Evolutionary conservation across 2,888 invertebrate genomes (phyloP).

Genomic region (Apotomis betuletana): DNA sequence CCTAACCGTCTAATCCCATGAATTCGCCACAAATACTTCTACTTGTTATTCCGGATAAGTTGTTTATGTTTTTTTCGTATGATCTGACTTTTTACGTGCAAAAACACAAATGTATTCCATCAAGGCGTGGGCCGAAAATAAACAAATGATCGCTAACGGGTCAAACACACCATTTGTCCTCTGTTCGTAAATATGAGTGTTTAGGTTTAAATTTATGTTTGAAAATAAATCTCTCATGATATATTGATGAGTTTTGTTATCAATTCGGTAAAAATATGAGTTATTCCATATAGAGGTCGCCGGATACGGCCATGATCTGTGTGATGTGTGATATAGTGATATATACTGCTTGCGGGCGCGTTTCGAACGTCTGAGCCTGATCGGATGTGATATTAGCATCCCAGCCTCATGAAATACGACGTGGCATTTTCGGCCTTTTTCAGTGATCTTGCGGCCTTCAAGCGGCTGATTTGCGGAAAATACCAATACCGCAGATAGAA

Average conservation of each 20-base stretch:
- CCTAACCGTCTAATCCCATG: constrained; percentile 15
- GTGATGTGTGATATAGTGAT: constrained; percentile 28
- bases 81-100: constrained; percentile 12
- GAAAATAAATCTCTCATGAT: constrained; percentile 6
- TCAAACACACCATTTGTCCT: constrained; percentile 20
- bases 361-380: constrained; percentile 28
- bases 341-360: constrained; percentile 13
- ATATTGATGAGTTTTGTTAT: constrained; percentile 28
- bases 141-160: constrained; percentile 24
- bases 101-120: constrained; percentile 17
- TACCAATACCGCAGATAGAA: neutral
- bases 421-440: constrained; percentile 22
- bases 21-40: constrained; percentile 10
- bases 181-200: constrained; percentile 16
- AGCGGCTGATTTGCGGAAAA: neutral
- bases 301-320: constrained; percentile 23
- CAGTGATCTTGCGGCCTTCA: constrained; percentile 6
- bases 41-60: constrained; percentile 2
- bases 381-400: constrained; percentile 41
- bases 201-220: constrained; percentile 18
- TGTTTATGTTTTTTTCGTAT: constrained; percentile 20
- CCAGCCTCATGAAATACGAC: constrained; percentile 42
- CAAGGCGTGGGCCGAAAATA: constrained; percentile 21
- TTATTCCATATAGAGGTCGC: constrained; percentile 14
- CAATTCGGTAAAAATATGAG: constrained; percentile 16